A percentile compares a stretch with the other conserved stretches of the same genome.
Conservation (phyloP, 1,140 invertebrate species). For the Caenorhabditis remanei region DNA sequence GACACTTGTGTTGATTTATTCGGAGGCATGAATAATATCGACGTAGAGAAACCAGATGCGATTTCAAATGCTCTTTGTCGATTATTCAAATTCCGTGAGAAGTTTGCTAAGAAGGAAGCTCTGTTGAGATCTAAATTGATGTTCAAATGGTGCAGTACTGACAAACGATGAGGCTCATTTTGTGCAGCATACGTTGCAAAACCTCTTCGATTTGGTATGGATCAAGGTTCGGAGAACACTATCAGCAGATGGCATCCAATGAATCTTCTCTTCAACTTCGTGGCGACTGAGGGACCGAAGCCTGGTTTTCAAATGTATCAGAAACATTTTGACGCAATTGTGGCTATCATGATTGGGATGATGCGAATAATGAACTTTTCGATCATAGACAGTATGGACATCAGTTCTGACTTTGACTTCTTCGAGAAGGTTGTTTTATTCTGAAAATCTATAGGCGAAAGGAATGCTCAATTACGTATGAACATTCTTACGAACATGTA, state of each 20-base stretch:
- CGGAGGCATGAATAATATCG: constrained; percentile 36
- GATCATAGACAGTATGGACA: constrained; percentile 11
- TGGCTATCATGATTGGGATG: constrained; percentile 26
- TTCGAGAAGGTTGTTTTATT: constrained; percentile 52
- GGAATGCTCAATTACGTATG: neutral
- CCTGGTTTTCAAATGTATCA: neutral
- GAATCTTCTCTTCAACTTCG: constrained; percentile 48
- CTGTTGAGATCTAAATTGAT: constrained; percentile 41
- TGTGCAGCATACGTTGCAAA: constrained; percentile 24
- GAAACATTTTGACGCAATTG: neutral
- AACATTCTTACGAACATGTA: constrained; percentile 15
- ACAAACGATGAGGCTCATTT: constrained; percentile 50
- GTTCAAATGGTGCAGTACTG: constrained; percentile 48
- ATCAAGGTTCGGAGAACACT: neutral
- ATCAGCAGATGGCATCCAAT: constrained; percentile 17
- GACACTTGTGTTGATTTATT: constrained; percentile 50
- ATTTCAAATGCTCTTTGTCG: neutral
- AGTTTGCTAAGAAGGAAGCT: neutral
- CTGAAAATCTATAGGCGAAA: constrained; percentile 2
- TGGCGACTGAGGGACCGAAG: constrained; percentile 42
- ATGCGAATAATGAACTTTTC: neutral
- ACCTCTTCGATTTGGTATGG: constrained; percentile 12
- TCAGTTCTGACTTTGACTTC: constrained; percentile 55
- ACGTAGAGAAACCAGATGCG: constrained; percentile 7
- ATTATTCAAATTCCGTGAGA: constrained; percentile 45